A percentile compares a stretch with the other conserved stretches of the same genome.
These are phyloP conservation scores for Neocloeon triangulifer DNA, from an alignment of 1,140 invertebrate genomes.

Conservation along the genomic window DNA sequence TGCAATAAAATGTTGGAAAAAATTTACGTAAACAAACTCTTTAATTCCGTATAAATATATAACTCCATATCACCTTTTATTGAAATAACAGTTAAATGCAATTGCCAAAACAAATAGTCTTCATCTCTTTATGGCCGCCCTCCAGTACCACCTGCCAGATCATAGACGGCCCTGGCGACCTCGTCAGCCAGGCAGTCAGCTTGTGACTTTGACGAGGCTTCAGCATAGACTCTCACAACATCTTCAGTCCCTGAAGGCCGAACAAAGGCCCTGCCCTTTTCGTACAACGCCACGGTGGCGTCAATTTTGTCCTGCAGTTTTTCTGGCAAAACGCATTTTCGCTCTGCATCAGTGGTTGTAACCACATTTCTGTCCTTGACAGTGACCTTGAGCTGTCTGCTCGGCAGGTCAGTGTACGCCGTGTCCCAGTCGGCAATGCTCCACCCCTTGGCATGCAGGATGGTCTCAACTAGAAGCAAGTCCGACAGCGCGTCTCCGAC, in stretches of 20 bases:
- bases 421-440: slow-evolving; percentile 52
- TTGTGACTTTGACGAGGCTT: slow-evolving; percentile 55
- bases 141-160: slow-evolving; percentile 50
- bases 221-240: slow-evolving; percentile 86
- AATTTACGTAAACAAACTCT: too few relatives aligned
- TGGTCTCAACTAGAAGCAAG: slow-evolving; percentile 79
- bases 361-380: slow-evolving; percentile 68
- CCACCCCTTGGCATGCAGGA: slow-evolving; percentile 63
- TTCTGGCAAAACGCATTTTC: slow-evolving; percentile 47
- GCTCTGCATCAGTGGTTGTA: slow-evolving; percentile 66
- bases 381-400: slow-evolving; percentile 66
- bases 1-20: too few relatives aligned
- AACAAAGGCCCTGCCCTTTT: slow-evolving; percentile 64
- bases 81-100: too few relatives aligned
- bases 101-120: too few relatives aligned
- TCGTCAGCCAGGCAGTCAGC: slow-evolving; percentile 49
- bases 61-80: too few relatives aligned
- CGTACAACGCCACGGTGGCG: slow-evolving; percentile 37
- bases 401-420: slow-evolving; percentile 70
- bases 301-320: slow-evolving; percentile 71
- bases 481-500: slow-evolving; percentile 96
- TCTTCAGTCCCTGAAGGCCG: slow-evolving; percentile 94
- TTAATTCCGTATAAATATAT: too few relatives aligned
- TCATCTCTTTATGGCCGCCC: slow-evolving; percentile 11
- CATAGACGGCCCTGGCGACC: slow-evolving; percentile 48